phyloP scores from a whole-genome alignment of 2,797 vertebrate species.

The Pithecia hirsuta region DNA sequence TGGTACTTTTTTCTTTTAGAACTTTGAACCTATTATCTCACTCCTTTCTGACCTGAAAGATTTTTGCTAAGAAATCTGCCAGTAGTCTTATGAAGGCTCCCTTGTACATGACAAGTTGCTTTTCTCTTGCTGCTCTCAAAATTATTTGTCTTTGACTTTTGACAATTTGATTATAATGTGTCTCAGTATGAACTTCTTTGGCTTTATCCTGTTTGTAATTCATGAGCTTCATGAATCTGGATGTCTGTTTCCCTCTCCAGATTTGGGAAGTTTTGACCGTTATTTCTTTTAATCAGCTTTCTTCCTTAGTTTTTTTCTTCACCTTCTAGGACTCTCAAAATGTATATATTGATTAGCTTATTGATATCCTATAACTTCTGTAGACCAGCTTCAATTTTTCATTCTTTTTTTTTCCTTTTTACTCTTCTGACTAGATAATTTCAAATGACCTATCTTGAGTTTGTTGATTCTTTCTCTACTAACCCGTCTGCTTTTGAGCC shows the following conservation, averaged over 20 bases:
- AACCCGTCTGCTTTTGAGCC: background rate
- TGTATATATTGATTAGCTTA: background rate
- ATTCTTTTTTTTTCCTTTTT: background rate
- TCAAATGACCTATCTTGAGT: background rate
- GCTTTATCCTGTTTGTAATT: background rate
- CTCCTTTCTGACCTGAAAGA: background rate
- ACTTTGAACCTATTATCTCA: background rate
- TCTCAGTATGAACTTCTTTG: background rate
- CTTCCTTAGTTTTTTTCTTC: background rate
- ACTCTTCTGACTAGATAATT: background rate
- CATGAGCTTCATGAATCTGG: background rate
- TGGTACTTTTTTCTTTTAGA: background rate
- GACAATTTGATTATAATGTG: background rate
- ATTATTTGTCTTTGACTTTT: background rate
- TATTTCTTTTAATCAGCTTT: background rate
- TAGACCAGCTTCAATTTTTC: background rate
- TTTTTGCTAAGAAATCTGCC: background rate
- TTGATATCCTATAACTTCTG: background rate
- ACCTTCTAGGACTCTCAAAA: background rate
- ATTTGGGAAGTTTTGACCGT: background rate
- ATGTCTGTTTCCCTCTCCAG: background rate
- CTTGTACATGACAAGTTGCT: background rate
- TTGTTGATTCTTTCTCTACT: background rate
- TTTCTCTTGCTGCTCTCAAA: background rate
- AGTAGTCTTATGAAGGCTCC: background rate